Conservation (phyloP, 2,797 vertebrate species). For the Premnoplex brunnescens region DNA sequence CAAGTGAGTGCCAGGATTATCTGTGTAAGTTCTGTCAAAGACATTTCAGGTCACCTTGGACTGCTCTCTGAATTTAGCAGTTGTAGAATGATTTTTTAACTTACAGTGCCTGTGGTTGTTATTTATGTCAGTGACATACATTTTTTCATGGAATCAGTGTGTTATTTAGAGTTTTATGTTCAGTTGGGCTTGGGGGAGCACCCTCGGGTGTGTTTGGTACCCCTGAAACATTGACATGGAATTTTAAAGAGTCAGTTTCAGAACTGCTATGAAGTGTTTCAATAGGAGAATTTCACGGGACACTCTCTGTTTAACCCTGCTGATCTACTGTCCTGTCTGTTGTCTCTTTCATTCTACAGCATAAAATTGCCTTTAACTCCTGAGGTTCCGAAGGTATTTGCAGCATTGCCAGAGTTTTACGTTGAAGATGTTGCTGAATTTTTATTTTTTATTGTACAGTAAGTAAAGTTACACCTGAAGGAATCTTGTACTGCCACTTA, state of each 20-base stretch:
- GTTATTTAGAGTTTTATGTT: not conserved
- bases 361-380: slow-evolving; percentile 90
- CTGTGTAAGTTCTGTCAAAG: not conserved
- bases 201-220: not conserved
- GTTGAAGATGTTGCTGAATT: slow-evolving; percentile 99
- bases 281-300: rapidly evolving
- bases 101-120: not conserved
- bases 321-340: not conserved
- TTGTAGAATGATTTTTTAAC: not conserved
- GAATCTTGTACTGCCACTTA: not conserved
- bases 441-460: slow-evolving; percentile 99
- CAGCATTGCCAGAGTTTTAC: slow-evolving; percentile 97
- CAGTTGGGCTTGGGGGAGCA: not conserved
- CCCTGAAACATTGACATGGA: not conserved
- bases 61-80: not conserved
- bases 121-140: not conserved
- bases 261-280: not conserved
- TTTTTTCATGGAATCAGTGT: not conserved
- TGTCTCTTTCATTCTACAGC: slow-evolving; percentile 72
- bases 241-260: not conserved
- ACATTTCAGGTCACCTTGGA: not conserved
- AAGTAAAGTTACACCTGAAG: slow-evolving; percentile 74
- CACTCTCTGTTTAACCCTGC: not conserved
- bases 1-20: slow-evolving; percentile 80
- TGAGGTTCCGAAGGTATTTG: slow-evolving; percentile 96